Evolutionary conservation across 2,113 vertebrate species (phyloP), one percentile per base, ranked within the genome.

Genomic region (Rynchops niger): DNA sequence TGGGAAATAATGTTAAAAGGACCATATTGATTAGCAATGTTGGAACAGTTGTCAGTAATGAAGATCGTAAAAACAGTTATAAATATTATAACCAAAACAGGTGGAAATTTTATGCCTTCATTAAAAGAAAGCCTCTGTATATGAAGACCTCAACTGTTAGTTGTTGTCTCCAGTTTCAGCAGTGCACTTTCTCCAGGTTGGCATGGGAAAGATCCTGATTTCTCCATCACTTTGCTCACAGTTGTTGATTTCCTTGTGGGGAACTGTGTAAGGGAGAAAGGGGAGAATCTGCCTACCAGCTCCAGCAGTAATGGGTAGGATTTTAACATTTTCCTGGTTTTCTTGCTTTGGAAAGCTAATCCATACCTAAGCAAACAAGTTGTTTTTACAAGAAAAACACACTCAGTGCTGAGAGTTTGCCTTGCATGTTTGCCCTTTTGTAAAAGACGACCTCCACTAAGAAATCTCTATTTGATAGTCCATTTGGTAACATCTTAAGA

Each of bases 301-400:
- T 90, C 50, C 56, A 93, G 40, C 32, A 80, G 63, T 79, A 83
- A 72, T 34, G 36, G n/a, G 38, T 79, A 40, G 36, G n/a, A 5
- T 45, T 95, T 66, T 93, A 81, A 82, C 73, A 56, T 88, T 65
- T 73, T 93, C 52, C 40, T 82, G 17, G 1, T 59, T 78, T 82
- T 82, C 53, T 93, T 83, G 42, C 58, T 92, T 78, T 90, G 66
- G 69, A 70, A 86, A 91, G 49, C 23, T 95, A 91, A 93, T 86
- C 67, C 40, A 82, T 86, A 79, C 25, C 27, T 62, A 88, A 84
- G 66, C 53, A 91, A 91, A 86, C 55, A 96, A 85, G 76, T 49
- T 72, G 26, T n/a, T 89, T 88, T 93, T 66, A 50, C 14, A 61
- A 23, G 55, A 89, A 86, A 83, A 96, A 45, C 53, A 80, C 17